Percentiles rank a stretch among this genome's conserved stretches.
These are phyloP conservation scores for Papilio protenor DNA, from an alignment of 2,888 invertebrate genomes.

Conservation along the genomic window DNA sequence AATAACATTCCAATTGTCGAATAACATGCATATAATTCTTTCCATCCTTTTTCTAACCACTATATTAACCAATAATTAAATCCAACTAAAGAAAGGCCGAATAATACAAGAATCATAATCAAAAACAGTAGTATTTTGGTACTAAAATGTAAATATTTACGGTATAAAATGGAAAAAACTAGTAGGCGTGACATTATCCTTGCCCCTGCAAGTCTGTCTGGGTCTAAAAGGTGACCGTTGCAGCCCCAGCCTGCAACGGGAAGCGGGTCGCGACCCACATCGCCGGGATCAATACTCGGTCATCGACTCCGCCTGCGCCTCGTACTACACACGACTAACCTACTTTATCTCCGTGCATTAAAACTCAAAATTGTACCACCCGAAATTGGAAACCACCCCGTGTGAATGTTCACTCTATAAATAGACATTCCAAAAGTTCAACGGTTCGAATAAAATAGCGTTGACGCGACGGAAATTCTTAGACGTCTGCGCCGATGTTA, in stretches of 20 bases:
- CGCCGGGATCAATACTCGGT: slow-evolving; percentile 81
- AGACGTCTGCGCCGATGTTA: slow-evolving; percentile 16
- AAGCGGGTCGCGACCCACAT: slow-evolving; percentile 82
- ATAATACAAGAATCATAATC: not conserved
- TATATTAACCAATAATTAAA: not conserved
- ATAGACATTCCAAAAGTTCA: slow-evolving; percentile 39
- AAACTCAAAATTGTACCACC: slow-evolving; percentile 44
- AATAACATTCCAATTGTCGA: not conserved
- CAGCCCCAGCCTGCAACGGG: slow-evolving; percentile 71
- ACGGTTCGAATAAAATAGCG: slow-evolving; percentile 30
- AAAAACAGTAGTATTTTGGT: not conserved
- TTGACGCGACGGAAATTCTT: slow-evolving; percentile 22
- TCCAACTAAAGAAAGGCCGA: not conserved
- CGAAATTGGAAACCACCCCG: slow-evolving; percentile 31
- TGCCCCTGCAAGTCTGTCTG: slow-evolving; percentile 43
- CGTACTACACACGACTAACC: slow-evolving; percentile 59
- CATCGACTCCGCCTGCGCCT: slow-evolving; percentile 77
- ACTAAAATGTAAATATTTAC: not conserved
- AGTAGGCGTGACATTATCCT: slow-evolving; percentile 32
- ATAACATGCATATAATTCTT: not conserved
- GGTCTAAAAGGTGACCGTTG: slow-evolving; percentile 56
- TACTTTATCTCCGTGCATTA: slow-evolving; percentile 49
- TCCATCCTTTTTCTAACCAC: not conserved
- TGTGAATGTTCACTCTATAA: slow-evolving; percentile 35
- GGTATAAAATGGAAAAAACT: not conserved